A percentile compares a stretch with the other conserved stretches of the same genome.
These are phyloP conservation scores for Chamaetylas fuelleborni DNA, from an alignment of 2,113 vertebrate genomes.

Conservation along the genomic window DNA sequence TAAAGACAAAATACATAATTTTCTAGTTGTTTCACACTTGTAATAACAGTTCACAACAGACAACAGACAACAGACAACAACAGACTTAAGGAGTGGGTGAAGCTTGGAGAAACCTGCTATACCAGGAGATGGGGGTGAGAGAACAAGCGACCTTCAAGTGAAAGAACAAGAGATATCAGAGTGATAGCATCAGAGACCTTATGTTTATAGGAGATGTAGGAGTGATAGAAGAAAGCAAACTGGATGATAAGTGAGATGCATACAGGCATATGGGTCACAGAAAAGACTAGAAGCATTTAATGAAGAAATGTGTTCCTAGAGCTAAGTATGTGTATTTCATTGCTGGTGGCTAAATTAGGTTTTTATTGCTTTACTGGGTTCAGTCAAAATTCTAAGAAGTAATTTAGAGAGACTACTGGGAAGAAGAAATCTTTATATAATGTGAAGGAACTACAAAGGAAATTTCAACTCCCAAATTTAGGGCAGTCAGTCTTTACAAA, in stretches of 20 bases:
- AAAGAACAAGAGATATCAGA: conserved; percentile 8
- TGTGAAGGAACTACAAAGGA: not conserved
- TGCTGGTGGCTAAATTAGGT: not conserved
- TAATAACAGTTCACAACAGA: not conserved
- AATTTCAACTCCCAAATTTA: not conserved
- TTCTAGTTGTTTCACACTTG: not conserved
- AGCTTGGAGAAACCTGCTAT: conserved; percentile 13
- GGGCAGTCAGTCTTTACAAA: not conserved
- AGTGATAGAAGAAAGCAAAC: conserved; percentile 2
- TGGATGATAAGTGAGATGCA: not conserved
- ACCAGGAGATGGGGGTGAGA: conserved; percentile 11
- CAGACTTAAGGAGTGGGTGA: conserved; percentile 21
- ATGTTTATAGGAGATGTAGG: not conserved
- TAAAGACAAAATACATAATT: not conserved
- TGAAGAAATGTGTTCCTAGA: not conserved
- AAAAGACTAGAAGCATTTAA: not conserved
- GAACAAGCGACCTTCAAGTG: not conserved
- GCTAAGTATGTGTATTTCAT: not conserved
- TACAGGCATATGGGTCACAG: not conserved
- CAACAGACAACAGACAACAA: not conserved
- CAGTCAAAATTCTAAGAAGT: not conserved
- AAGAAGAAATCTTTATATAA: not conserved
- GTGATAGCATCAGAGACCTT: not conserved
- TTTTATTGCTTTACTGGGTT: not conserved
- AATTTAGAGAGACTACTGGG: not conserved